A percentile compares a stretch with the other conserved stretches of the same genome.
Conservation (phyloP, 2,888 invertebrate species). For the Eubasilissa splendida region DNA sequence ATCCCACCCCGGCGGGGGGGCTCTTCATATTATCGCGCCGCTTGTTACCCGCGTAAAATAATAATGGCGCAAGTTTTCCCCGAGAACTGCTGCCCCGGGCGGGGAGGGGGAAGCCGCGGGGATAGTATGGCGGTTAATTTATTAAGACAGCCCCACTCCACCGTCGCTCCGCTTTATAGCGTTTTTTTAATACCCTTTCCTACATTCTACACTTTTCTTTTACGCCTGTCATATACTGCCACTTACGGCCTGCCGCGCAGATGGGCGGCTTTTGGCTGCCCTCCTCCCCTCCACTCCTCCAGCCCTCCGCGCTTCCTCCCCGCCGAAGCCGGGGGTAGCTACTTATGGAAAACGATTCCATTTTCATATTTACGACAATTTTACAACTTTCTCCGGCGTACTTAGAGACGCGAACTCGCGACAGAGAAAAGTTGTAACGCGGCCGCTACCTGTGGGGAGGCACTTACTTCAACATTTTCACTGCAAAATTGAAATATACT, state of each 20-base stretch:
- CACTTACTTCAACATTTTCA: conserved; percentile 43
- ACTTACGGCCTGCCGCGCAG: conserved; percentile 53
- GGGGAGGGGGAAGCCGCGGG: conserved; percentile 36
- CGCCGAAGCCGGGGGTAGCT: background rate
- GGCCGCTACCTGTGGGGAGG: conserved; percentile 44
- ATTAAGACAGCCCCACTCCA: conserved; percentile 69
- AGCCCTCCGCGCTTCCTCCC: conserved; percentile 18
- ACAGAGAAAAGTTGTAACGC: conserved; percentile 56
- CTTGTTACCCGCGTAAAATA: conserved; percentile 75
- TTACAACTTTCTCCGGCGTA: conserved; percentile 57
- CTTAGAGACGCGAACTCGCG: conserved; percentile 54
- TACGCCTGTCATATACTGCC: conserved; percentile 57
- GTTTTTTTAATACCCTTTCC: conserved; percentile 56
- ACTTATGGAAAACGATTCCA: conserved; percentile 58
- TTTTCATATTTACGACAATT: conserved; percentile 59
- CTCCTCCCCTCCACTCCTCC: conserved; percentile 3
- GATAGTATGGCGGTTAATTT: conserved; percentile 65
- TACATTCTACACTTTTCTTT: conserved; percentile 58
- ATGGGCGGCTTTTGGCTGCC: conserved; percentile 39
- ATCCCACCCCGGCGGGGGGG: conserved; percentile 20
- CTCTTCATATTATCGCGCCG: conserved; percentile 72
- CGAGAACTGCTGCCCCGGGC: conserved; percentile 43
- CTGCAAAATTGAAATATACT: conserved; percentile 55
- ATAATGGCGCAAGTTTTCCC: conserved; percentile 72
- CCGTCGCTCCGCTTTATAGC: conserved; percentile 52